Evolutionary conservation across 2,888 invertebrate species (phyloP).

Genomic region (Phortica magna): DNA sequence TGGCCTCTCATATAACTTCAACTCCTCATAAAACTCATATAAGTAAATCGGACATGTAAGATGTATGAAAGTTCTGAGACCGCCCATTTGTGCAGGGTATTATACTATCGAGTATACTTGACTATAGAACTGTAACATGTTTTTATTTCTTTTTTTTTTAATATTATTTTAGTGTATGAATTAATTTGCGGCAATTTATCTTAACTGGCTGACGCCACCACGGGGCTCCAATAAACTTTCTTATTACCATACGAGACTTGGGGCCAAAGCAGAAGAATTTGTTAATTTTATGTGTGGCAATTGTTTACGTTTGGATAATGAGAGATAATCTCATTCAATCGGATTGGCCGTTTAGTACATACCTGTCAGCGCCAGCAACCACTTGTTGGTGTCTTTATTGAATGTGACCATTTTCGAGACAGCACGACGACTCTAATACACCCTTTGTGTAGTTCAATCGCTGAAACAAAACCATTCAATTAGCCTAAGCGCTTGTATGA

Average conservation of each 20-base stretch:
- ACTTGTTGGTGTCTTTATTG: conserved; percentile 54
- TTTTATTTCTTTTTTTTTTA: not conserved
- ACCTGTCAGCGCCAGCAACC: conserved; percentile 74
- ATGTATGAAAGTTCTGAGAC: too few relatives aligned
- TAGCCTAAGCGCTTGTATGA: not conserved
- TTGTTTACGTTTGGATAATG: not conserved
- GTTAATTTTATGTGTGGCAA: not conserved
- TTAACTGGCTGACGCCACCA: not conserved
- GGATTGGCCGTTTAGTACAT: conserved; percentile 44
- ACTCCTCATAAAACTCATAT: too few relatives aligned
- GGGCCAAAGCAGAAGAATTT: not conserved
- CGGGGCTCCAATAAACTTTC: not conserved
- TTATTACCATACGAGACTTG: not conserved
- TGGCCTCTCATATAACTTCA: too few relatives aligned
- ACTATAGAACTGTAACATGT: not conserved
- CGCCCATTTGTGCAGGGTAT: too few relatives aligned
- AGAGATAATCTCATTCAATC: not conserved
- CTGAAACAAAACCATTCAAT: conserved; percentile 40
- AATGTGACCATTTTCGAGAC: conserved; percentile 36
- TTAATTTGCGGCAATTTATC: not conserved
- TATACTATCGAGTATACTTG: too few relatives aligned
- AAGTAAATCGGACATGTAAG: too few relatives aligned
- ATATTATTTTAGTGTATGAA: not conserved
- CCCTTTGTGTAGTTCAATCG: not conserved
- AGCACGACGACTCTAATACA: not conserved